Percentiles rank a stretch among this genome's conserved stretches.
Evolutionary conservation across 2,888 invertebrate species (phyloP).

Genomic region (Leptinotarsa haldemani): DNA sequence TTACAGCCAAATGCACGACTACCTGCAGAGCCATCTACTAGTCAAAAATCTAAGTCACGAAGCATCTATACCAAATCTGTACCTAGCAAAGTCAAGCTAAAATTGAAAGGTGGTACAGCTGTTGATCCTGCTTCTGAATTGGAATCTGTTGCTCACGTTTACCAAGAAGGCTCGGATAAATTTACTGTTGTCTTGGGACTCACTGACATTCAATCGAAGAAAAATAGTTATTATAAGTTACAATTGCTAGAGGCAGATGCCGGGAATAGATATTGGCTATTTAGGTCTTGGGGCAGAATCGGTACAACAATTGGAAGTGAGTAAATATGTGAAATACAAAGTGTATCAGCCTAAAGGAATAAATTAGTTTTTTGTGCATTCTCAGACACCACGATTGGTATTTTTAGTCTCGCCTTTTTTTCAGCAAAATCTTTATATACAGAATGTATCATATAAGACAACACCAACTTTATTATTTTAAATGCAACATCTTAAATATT

Average conservation of each 20-base stretch:
- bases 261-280: slow-evolving; percentile 69
- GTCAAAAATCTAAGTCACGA: slow-evolving; percentile 59
- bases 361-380: too few relatives aligned
- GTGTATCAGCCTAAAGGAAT: too few relatives aligned
- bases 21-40: slow-evolving; percentile 55
- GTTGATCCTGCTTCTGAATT: slow-evolving; percentile 93
- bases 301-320: slow-evolving; percentile 90
- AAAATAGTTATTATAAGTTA: slow-evolving; percentile 95
- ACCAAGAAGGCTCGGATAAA: slow-evolving; percentile 69
- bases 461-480: too few relatives aligned
- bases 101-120: slow-evolving; percentile 83
- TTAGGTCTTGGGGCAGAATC: slow-evolving; percentile 93
- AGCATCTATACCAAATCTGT: slow-evolving; percentile 67
- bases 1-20: slow-evolving; percentile 60
- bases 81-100: slow-evolving; percentile 74
- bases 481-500: too few relatives aligned
- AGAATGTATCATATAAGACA: too few relatives aligned
- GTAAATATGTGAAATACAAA: background rate
- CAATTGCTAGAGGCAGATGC: slow-evolving; percentile 86
- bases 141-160: slow-evolving; percentile 84
- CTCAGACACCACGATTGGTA: too few relatives aligned
- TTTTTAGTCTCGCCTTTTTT: too few relatives aligned
- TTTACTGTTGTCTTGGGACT: slow-evolving; percentile 85
- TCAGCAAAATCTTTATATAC: too few relatives aligned
- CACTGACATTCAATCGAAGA: slow-evolving; percentile 87